These are phyloP conservation scores for Drosophila teissieri DNA, from an alignment of 1,140 invertebrate genomes.

Conservation along the genomic window DNA sequence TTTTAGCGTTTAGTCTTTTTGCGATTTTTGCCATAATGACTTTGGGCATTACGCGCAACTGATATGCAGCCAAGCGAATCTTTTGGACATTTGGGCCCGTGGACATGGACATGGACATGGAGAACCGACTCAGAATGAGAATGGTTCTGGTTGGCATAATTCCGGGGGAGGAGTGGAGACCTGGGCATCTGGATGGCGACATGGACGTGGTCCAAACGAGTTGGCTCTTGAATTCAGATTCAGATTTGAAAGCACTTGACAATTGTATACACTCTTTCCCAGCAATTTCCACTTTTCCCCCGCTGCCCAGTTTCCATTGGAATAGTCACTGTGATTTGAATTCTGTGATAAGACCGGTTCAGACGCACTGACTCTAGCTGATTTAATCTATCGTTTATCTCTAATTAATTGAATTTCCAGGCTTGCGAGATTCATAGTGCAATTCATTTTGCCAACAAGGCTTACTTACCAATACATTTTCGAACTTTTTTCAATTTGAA, in stretches of 20 bases:
- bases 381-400: too few relatives aligned
- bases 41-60: constrained; percentile 76
- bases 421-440: too few relatives aligned
- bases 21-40: constrained; percentile 54
- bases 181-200: constrained; percentile 4
- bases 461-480: too few relatives aligned
- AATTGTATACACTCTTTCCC: constrained; percentile 17
- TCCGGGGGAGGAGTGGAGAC: constrained; percentile 12
- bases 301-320: neutral
- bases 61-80: constrained; percentile 72
- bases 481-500: too few relatives aligned
- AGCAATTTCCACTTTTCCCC: neutral
- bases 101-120: constrained; percentile 28
- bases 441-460: too few relatives aligned
- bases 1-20: constrained; percentile 52
- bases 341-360: neutral
- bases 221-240: neutral
- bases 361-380: neutral
- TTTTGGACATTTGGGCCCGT: constrained; percentile 65
- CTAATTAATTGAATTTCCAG: neutral
- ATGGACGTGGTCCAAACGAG: constrained; percentile 12
- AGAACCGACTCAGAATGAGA: constrained; percentile 35
- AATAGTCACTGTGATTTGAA: neutral
- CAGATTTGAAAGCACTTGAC: constrained; percentile 29
- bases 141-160: constrained; percentile 63